Base-by-base conservation (phyloP, 1,140 invertebrate species). In the Parasteatoda tepidariorum region DNA sequence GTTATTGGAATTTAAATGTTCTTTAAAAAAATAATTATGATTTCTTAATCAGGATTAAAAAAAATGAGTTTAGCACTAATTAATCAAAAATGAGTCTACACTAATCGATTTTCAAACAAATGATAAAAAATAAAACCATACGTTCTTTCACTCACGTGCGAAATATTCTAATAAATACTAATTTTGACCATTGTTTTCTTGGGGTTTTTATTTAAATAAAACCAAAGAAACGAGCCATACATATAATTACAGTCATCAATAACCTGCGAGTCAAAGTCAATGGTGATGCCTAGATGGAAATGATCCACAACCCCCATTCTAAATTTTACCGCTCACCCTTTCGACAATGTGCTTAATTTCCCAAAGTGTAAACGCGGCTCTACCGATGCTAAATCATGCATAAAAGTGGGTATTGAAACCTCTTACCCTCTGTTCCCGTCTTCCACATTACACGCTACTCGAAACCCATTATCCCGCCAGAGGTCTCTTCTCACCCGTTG, bases 241-340 rank as follows among this genome's bases (percentile, higher is more conserved):
- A n/a, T 26, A 66, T 78, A 78, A 78, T 78, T 59, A 78, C 74
- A 66, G 74, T 78, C 74, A 78, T 78, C 74, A 78, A 78, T 78
- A 78, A 78, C 74, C 61, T 54, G 48, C 74, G 62, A 78, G 74
- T 66, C 74, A 75, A 54, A 38, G 26, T 15, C 30, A 24, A n/a
- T n/a, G n/a, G n/a, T n/a, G n/a, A n/a, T n/a, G n/a, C n/a, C n/a
- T n/a, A n/a, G n/a, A n/a, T n/a, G 18, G 54, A n/a, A 26, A 22
- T 13, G 28, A 34, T 15, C 33, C 31, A 30, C n/a, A 9, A 9
- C 31, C 22, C 73, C 57, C 59, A 26, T 75, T 75, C 55, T 34
- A 62, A 75, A 59, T n/a, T 22, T 26, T 26, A 9, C 57, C 9
- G 18, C 24, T 24, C 24, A 38, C 73, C 30, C 73, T 71, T 71